Conservation (phyloP, 2,113 vertebrate species). For the Myotis lucifugus region DNA sequence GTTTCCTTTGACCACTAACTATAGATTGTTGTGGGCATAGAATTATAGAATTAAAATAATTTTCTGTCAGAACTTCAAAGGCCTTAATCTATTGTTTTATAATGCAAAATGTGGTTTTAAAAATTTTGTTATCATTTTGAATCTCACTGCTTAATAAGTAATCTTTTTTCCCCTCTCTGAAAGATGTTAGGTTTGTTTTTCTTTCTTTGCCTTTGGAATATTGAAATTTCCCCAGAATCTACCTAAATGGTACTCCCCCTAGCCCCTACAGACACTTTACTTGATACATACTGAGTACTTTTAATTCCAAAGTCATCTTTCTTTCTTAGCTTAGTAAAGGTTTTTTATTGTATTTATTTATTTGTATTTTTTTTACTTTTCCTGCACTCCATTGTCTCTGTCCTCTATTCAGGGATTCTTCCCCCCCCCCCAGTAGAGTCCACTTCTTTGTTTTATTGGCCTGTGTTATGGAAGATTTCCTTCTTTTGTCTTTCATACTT, state of each 20-base stretch:
- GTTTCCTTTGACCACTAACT: neutral
- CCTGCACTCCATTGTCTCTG: neutral
- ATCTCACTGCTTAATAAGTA: neutral
- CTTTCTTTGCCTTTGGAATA: neutral
- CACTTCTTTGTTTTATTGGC: neutral
- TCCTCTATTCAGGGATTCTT: neutral
- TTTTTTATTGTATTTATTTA: neutral
- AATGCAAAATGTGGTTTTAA: slow-evolving; percentile 17
- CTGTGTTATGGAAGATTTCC: neutral
- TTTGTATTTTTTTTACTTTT: neutral
- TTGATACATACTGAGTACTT: neutral
- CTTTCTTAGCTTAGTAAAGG: neutral
- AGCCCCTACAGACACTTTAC: neutral
- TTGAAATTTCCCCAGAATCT: neutral
- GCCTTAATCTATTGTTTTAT: neutral
- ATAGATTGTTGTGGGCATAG: neutral
- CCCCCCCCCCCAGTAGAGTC: neutral
- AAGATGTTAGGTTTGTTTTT: neutral
- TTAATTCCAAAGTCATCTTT: neutral
- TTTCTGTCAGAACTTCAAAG: neutral
- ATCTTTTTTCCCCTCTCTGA: neutral
- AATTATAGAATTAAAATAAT: neutral
- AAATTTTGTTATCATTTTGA: neutral
- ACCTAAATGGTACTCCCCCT: neutral
- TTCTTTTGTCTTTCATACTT: neutral